These are phyloP conservation scores for Fissipunctia ypsillon DNA, from an alignment of 2,888 invertebrate species.

Conservation along the genomic window DNA sequence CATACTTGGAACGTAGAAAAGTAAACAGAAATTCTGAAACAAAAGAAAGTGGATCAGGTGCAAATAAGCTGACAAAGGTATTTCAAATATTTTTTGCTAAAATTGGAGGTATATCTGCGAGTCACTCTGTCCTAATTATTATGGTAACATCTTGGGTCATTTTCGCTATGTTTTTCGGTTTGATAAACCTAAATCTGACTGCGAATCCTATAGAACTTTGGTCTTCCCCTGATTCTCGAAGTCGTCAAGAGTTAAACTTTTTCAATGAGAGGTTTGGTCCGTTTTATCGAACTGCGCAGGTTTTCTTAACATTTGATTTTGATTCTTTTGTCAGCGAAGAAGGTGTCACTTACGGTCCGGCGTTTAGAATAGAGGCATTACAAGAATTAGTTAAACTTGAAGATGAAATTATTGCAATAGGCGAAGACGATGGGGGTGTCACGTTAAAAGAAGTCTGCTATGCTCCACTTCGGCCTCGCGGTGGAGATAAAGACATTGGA, in stretches of 20 bases:
- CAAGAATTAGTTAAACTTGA: conserved; percentile 93
- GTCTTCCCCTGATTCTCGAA: conserved; percentile 95
- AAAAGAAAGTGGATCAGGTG: conserved; percentile 34
- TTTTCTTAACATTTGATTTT: conserved; percentile 94
- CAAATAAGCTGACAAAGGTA: conserved; percentile 71
- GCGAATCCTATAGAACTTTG: conserved; percentile 98
- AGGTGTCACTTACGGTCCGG: conserved; percentile 93
- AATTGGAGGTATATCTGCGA: conserved; percentile 91
- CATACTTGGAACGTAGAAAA: conserved; percentile 69
- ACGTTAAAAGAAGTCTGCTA: conserved; percentile 93
- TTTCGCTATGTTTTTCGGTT: conserved; percentile 92
- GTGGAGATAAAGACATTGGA: conserved; percentile 86
- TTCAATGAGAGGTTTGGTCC: conserved; percentile 97
- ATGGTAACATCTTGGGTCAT: conserved; percentile 91
- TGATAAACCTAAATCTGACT: conserved; percentile 92
- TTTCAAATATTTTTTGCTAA: conserved; percentile 80
- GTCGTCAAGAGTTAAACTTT: conserved; percentile 95
- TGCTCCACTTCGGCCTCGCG: conserved; percentile 94
- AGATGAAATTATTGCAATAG: conserved; percentile 91
- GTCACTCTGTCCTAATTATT: conserved; percentile 92
- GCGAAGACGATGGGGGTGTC: conserved; percentile 88
- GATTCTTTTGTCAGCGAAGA: conserved; percentile 79
- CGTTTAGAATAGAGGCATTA: conserved; percentile 94
- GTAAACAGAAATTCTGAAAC: conserved; percentile 57
- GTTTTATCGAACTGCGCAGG: conserved; percentile 97